Conservation (phyloP, 2,888 invertebrate species). For the Myopa testacea region DNA sequence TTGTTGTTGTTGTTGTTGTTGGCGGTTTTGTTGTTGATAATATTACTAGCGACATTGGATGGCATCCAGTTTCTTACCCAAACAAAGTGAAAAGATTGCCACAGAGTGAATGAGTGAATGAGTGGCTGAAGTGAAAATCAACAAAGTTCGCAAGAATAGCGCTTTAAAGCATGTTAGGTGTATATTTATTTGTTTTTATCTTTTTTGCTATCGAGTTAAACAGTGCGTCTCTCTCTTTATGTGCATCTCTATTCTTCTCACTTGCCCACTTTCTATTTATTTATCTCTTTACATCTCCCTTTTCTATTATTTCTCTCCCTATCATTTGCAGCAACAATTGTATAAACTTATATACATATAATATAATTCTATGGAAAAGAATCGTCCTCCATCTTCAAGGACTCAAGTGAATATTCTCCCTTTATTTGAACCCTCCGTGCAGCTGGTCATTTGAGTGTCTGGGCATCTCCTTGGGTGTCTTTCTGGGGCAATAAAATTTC, state of each 20-base stretch:
- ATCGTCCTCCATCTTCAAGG: neutral
- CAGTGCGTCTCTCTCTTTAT: too few species aligned
- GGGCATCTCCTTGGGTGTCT: neutral
- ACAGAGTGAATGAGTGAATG: neutral
- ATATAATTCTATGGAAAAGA: neutral
- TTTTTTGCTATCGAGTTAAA: too few species aligned
- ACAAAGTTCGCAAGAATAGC: too few species aligned
- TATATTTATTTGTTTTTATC: too few species aligned
- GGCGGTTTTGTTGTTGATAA: too few species aligned
- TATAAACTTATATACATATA: conserved; percentile 7
- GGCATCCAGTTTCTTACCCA: conserved; percentile 11
- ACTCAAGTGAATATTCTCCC: neutral
- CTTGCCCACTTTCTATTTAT: neutral
- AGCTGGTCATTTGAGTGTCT: too few species aligned
- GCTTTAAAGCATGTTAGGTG: too few species aligned
- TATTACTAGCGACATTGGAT: neutral
- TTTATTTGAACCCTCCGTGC: neutral
- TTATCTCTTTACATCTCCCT: neutral
- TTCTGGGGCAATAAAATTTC: conserved; percentile 20
- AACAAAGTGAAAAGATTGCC: neutral
- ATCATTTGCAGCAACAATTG: neutral
- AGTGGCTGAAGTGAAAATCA: too few species aligned
- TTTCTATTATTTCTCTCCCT: neutral
- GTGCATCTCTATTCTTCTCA: too few species aligned
- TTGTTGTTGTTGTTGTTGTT: neutral